A percentile compares a stretch with the other conserved stretches of the same genome.
Evolutionary conservation across 2,888 invertebrate species (phyloP).

Genomic region (Tethea ocularis): DNA sequence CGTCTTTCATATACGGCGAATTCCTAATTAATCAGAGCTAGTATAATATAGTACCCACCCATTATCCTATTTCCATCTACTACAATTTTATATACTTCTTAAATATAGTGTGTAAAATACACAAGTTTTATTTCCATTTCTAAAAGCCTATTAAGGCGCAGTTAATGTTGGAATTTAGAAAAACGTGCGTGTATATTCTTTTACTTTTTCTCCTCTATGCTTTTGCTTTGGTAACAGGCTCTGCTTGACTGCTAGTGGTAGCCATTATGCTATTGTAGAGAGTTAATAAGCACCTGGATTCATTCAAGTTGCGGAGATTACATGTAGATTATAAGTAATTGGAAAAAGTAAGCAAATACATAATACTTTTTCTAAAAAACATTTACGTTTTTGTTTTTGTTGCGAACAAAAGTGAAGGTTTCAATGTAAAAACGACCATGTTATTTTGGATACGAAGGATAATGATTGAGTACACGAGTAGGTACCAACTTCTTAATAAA

Average conservation of each 20-base stretch:
- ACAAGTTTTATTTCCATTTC: neutral
- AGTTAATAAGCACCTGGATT: neutral
- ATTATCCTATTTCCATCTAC: too few relatives aligned
- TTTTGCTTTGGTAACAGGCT: neutral
- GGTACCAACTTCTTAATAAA: neutral
- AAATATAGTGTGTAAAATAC: neutral
- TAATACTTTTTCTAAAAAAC: neutral
- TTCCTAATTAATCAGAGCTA: too few relatives aligned
- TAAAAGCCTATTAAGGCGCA: neutral
- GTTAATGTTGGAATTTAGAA: neutral
- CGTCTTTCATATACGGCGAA: too few relatives aligned
- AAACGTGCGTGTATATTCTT: neutral
- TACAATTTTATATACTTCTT: too few relatives aligned
- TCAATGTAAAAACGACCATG: neutral
- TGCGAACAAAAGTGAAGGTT: too few relatives aligned
- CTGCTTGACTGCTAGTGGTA: neutral
- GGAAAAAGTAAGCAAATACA: neutral
- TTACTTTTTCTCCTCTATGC: neutral
- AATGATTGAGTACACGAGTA: neutral
- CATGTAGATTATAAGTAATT: neutral
- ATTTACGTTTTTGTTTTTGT: neutral
- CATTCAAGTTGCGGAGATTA: neutral
- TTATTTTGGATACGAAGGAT: neutral
- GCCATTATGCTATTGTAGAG: constrained; percentile 1
- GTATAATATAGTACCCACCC: too few relatives aligned